Evolutionary conservation across 2,888 invertebrate genomes (phyloP).

Genomic region (Eretmocerus hayati): DNA sequence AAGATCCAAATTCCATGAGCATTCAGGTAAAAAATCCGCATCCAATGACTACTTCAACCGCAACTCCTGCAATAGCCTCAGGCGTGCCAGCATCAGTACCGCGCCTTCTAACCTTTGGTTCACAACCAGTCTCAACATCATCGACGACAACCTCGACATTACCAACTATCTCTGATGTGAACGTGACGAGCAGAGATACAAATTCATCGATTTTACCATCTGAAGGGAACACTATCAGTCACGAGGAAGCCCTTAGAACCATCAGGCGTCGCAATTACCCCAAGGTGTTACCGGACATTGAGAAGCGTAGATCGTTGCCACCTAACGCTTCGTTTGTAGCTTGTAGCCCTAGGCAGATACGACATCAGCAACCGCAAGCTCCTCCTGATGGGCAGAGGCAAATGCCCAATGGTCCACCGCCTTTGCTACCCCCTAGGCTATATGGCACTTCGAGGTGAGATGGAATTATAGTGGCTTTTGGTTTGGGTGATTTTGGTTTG

Average conservation of each 20-base stretch:
- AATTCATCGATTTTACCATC: background rate
- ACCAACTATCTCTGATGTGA: constrained; percentile 54
- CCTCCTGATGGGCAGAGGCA: background rate
- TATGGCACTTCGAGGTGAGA: constrained; percentile 39
- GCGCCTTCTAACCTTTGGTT: constrained; percentile 37
- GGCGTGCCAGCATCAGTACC: constrained; percentile 20
- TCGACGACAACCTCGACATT: no score
- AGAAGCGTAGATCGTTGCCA: constrained; percentile 41
- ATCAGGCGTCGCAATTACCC: constrained; percentile 75
- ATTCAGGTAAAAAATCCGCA: no score
- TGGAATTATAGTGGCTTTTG: no score
- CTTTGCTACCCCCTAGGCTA: constrained; percentile 69
- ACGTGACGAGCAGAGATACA: constrained; percentile 62
- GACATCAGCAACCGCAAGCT: background rate
- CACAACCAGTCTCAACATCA: constrained; percentile 28
- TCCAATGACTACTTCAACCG: no score
- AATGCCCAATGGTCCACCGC: constrained; percentile 25
- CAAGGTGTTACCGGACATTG: constrained; percentile 75
- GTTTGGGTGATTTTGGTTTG: no score
- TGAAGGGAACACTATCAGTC: constrained; percentile 47
- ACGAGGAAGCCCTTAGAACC: constrained; percentile 65
- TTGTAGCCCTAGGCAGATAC: constrained; percentile 7
- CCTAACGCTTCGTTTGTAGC: constrained; percentile 28
- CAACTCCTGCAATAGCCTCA: no score
- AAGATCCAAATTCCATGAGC: no score